Evolutionary conservation across 2,113 vertebrate species (phyloP).

Genomic region (Alces alces): DNA sequence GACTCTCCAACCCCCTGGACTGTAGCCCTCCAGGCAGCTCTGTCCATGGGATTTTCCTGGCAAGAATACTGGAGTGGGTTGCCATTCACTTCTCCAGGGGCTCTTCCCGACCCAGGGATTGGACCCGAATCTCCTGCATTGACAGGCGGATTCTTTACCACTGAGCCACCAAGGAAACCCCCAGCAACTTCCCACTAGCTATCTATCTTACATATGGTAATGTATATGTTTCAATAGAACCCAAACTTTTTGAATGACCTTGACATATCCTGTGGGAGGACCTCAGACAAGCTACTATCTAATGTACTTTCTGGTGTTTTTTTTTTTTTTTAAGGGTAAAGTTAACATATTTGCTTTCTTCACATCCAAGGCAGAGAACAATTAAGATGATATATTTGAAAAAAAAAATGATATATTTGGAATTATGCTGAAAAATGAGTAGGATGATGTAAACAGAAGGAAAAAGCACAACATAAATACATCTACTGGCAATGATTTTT

Average conservation of each 20-base stretch:
- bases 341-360: not conserved
- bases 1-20: not conserved
- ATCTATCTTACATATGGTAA: not conserved
- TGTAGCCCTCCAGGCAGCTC: not conserved
- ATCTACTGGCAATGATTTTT: not conserved
- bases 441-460: not conserved
- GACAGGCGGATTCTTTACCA: not conserved
- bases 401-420: not conserved
- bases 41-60: not conserved
- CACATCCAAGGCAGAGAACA: constrained; percentile 1
- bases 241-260: not conserved
- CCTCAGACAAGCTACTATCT: not conserved
- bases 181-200: not conserved
- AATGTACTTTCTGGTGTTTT: not conserved
- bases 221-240: not conserved
- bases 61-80: not conserved
- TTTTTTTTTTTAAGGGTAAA: not conserved
- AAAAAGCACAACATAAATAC: constrained; percentile 9
- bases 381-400: not conserved
- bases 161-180: not conserved
- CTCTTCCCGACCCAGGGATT: not conserved
- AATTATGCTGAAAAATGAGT: not conserved
- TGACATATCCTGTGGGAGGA: not conserved
- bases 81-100: not conserved
- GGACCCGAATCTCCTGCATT: not conserved